Percentiles rank a stretch among this genome's conserved stretches.
phyloP scores from a whole-genome alignment of 2,888 invertebrate species.

The Andrena praecox region DNA sequence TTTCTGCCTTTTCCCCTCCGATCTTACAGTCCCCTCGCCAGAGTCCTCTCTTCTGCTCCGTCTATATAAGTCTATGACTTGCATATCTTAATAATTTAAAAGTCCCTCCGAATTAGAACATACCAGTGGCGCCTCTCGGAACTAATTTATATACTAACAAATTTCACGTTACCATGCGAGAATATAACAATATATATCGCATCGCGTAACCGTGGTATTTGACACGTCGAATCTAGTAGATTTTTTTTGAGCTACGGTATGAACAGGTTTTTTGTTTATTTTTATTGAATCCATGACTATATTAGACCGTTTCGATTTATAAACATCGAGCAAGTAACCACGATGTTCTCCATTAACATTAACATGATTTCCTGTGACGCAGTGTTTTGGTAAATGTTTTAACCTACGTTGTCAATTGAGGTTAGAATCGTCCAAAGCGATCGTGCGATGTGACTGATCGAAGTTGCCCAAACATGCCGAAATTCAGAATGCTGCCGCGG shows the following conservation, averaged over 20 bases:
- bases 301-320: neutral
- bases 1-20: too few species aligned
- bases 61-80: too few species aligned
- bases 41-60: too few species aligned
- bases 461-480: constrained; percentile 80
- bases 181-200: neutral
- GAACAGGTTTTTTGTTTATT: constrained; percentile 27
- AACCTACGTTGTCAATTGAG: constrained; percentile 8
- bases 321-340: neutral
- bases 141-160: too few species aligned
- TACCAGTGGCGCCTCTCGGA: too few species aligned
- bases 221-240: constrained; percentile 50
- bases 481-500: constrained; percentile 86
- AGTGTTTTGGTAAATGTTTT: constrained; percentile 1
- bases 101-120: too few species aligned
- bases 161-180: too few species aligned
- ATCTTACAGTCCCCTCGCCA: too few species aligned
- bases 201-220: constrained; percentile 16
- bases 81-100: too few species aligned
- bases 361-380: neutral
- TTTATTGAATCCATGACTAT: constrained; percentile 26
- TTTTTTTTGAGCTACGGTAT: constrained; percentile 7
- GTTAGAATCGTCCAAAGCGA: constrained; percentile 30
- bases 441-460: constrained; percentile 55
- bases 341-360: constrained; percentile 10